Base-by-base conservation (phyloP, 2,888 invertebrate species). In the Hydrotaea cyrtoneurina region DNA sequence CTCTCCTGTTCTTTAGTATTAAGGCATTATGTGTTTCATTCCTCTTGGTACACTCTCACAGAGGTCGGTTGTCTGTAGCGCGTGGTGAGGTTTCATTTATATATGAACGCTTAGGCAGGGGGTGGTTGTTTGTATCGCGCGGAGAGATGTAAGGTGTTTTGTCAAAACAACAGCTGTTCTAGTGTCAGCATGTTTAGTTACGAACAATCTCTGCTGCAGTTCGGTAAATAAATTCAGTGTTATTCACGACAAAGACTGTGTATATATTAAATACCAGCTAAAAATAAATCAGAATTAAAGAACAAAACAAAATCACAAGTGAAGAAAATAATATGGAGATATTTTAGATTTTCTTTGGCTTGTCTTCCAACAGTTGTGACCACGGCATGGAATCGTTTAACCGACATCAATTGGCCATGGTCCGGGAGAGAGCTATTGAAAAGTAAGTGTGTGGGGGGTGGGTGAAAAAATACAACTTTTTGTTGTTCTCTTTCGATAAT, bases 321-420 rank as follows among this genome's bases (percentile, higher is more conserved):
- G n/a, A 31, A 43, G 43, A 43, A 3, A 43, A 13, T 13, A 7
- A 43, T 15, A 2, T 10, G 43, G 10, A 43, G 10, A 15, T 10
- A 43, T 10, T 43, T n/a, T n/a, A n/a, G n/a, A n/a, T n/a, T n/a
- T n/a, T n/a, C n/a, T n/a, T n/a, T n/a, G n/a, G n/a, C n/a, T n/a
- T n/a, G 43, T 43, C 2, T 2, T 7, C 7, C 7, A 31, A 31
- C 31, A 31, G 31, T 31, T 31, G 31, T 31, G 2, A 7, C 7
- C 31, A 4, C 31, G n/a, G 11, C 2, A 69, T 69, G 69, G 69
- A 69, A 69, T 39, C 69, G 11, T 69, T 43, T 23, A 69, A 69
- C 19, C 46, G 46, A 69, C 69, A 69, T 69, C 69, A 69, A 23
- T 8, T 69, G 69, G 13, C 43, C 2, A 69, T 69, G 69, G 69